Base-by-base conservation (phyloP, 2,888 invertebrate genomes). In the Hirtodrosophila cameraria region DNA sequence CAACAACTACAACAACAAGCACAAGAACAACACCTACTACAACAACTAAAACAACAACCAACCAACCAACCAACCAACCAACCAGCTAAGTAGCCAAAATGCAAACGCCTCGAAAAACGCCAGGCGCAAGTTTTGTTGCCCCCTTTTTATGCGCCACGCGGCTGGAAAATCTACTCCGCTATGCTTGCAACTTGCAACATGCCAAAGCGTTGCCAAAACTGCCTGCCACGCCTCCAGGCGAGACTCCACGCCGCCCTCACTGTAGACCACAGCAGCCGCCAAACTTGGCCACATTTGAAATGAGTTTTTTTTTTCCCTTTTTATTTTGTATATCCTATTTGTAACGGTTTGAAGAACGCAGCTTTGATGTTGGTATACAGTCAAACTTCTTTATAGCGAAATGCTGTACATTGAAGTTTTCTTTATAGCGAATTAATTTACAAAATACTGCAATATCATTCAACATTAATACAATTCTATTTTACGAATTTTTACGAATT, bases 121-220 rank as follows among this genome's bases (percentile, higher is more conserved):
- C 31, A 36, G 30, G 43, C 54, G 39, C 48, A 57, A 52, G 64
- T 52, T 70, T 63, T 43, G 3, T 33, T 30, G 25, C 31, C 16
- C n/a, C n/a, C 9, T 5, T n/a, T 15, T n/a, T 23, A n/a, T 13
- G 9, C 5, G n/a, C 8, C 20, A 9, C 23, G 16, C n/a, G 8
- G 13, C 25, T 27, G 13, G 36, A 18, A 38, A 50, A 53, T 52
- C 52, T 43, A 46, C 27, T 27, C 12, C 12, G 35, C 53, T 30
- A 42, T 63, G 38, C 54, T 42, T 55, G 45, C 39, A 43, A 55
- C 53, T 48, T 48, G 70, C 63, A 69, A 54, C 59, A 52, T 71
- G 74, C 67, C 75, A 75, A 60, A 53, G 60, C 64, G 68, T 68
- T 75, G 74, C 64, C 70, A 70, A 71, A n/a, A 62, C 61, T 36